Evolutionary conservation across 2,797 vertebrate genomes (phyloP).

Genomic region (Anguilla megastoma): DNA sequence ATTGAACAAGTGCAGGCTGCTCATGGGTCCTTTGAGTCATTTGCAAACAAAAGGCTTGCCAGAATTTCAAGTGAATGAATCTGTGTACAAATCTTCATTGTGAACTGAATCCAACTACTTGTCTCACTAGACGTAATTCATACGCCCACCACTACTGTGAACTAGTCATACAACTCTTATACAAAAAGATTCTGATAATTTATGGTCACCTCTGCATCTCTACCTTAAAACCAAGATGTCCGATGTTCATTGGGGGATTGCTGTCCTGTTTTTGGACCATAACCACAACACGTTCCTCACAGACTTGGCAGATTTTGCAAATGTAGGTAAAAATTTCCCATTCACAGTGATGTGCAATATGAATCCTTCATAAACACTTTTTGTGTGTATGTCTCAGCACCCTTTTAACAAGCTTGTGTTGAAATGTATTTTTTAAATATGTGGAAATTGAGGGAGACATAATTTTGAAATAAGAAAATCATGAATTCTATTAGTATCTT

Average conservation of each 20-base stretch:
- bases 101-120: too few species aligned
- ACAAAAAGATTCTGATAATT: neutral
- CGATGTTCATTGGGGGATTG: neutral
- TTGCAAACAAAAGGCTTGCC: neutral
- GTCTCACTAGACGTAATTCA: neutral
- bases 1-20: neutral
- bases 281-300: neutral
- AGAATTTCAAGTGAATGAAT: neutral
- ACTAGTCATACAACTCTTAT: too few species aligned
- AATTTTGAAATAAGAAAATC: neutral
- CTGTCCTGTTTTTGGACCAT: neutral
- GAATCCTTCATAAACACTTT: neutral
- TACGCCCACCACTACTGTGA: too few species aligned
- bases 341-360: neutral
- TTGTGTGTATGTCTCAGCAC: neutral
- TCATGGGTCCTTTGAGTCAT: neutral
- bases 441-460: neutral
- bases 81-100: neutral
- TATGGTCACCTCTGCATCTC: neutral
- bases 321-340: neutral
- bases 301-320: neutral
- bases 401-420: neutral
- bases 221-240: neutral
- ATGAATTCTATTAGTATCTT: constrained; percentile 15
- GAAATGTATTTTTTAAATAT: neutral